These are phyloP conservation scores for Ellobium chinense DNA, from an alignment of 2,888 invertebrate genomes.

Conservation along the genomic window DNA sequence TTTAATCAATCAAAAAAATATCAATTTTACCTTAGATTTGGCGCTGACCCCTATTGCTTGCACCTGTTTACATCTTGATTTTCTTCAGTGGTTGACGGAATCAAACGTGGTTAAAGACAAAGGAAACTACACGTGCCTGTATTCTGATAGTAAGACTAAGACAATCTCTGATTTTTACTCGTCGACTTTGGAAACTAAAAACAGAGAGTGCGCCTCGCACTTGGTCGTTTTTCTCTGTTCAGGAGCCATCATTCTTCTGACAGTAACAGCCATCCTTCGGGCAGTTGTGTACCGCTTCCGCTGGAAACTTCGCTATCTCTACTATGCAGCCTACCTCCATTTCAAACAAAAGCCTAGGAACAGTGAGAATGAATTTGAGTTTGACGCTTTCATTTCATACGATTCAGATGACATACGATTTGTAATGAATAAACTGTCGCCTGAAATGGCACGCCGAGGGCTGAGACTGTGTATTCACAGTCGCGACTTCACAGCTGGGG, in stretches of 20 bases:
- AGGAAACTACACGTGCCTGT: slow-evolving; percentile 13
- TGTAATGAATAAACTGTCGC: slow-evolving; percentile 8
- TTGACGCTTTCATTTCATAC: slow-evolving; percentile 46
- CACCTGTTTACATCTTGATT: slow-evolving; percentile 34
- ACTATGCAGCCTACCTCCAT: slow-evolving; percentile 21
- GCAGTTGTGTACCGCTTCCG: slow-evolving; percentile 12
- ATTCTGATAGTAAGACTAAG: not conserved
- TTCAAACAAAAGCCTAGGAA: not conserved
- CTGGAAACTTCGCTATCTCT: slow-evolving; percentile 30
- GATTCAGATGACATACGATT: slow-evolving; percentile 33
- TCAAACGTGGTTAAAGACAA: slow-evolving; percentile 14
- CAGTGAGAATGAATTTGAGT: slow-evolving; percentile 11
- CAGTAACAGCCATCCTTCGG: not conserved
- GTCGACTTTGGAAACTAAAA: not conserved
- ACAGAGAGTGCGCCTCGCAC: not conserved
- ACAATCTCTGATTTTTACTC: not conserved
- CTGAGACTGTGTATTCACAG: slow-evolving; percentile 15
- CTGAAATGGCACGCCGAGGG: slow-evolving; percentile 1
- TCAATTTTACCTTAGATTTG: slow-evolving; percentile 30
- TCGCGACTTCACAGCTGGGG: slow-evolving; percentile 34
- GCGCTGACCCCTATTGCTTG: slow-evolving; percentile 33
- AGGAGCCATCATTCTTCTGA: not conserved
- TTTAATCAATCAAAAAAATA: not conserved
- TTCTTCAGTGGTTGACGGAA: slow-evolving; percentile 31
- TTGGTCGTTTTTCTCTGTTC: not conserved